Conservation (phyloP, 2,797 vertebrate species). For the Choloepus didactylus region DNA sequence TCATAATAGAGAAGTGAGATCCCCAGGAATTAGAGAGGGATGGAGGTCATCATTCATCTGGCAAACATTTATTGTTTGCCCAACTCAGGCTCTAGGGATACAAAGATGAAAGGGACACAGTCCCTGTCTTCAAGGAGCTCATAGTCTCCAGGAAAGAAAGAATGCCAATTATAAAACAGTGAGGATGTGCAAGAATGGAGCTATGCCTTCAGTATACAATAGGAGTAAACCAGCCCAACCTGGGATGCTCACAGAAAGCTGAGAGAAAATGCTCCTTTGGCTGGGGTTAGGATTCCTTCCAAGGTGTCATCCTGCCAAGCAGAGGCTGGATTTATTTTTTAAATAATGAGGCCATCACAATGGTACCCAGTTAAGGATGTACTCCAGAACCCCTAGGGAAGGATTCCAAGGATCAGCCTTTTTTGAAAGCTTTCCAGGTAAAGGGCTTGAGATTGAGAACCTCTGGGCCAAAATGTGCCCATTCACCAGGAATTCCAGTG, state of each 20-base stretch:
- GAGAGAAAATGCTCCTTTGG: neutral
- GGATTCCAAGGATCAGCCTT: neutral
- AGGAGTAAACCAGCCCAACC: neutral
- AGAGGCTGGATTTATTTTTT: neutral
- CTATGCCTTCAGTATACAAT: neutral
- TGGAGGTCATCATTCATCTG: neutral
- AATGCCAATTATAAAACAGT: neutral
- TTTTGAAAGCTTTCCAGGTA: neutral
- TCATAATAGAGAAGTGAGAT: neutral
- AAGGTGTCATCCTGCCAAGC: neutral
- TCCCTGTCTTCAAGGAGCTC: neutral
- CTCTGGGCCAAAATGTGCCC: neutral
- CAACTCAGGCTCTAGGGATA: neutral
- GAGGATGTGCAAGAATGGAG: neutral
- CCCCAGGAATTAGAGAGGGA: neutral
- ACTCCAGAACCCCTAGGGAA: neutral
- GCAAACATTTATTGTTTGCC: neutral
- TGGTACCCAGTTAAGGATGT: neutral
- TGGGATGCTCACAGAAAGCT: neutral
- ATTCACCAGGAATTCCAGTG: neutral
- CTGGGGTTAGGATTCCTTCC: neutral
- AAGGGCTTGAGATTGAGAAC: neutral
- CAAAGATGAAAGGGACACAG: neutral
- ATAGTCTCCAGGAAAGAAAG: neutral
- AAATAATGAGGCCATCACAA: neutral